Percentiles rank a stretch among this genome's conserved stretches.
phyloP scores from a whole-genome alignment of 2,113 vertebrate genomes.

The Prionailurus viverrinus region DNA sequence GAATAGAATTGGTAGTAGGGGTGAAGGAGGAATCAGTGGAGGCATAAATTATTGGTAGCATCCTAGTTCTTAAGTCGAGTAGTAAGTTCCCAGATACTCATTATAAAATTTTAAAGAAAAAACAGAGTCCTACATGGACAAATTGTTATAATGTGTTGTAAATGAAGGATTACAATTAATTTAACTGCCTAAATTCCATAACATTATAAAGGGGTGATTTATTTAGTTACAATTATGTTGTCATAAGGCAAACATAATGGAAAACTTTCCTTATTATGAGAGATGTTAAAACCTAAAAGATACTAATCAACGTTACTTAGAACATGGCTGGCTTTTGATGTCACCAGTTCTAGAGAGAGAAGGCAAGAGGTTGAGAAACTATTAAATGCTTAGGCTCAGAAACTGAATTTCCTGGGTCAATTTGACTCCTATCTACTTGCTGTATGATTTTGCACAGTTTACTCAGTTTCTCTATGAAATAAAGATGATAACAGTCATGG shows the following conservation, averaged over 20 bases:
- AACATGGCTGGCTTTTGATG: not conserved
- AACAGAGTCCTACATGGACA: not conserved
- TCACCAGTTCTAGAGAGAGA: not conserved
- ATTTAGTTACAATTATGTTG: not conserved
- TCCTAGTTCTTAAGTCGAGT: not conserved
- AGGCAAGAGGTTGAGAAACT: not conserved
- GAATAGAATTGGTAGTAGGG: not conserved
- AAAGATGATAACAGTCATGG: not conserved
- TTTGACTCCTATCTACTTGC: not conserved
- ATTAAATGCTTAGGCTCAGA: not conserved
- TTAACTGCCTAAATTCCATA: not conserved
- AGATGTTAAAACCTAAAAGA: conserved; percentile 26
- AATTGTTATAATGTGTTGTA: not conserved
- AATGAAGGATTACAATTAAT: not conserved
- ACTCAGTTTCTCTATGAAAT: conserved; percentile 12
- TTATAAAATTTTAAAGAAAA: not conserved
- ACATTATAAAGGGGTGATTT: not conserved
- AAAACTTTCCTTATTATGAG: not conserved
- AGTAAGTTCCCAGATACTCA: not conserved
- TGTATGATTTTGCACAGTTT: not conserved
- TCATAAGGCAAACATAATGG: not conserved
- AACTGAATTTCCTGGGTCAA: not conserved
- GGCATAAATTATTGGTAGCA: not conserved
- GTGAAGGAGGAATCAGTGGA: accelerated
- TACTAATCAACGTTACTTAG: not conserved